phyloP scores from a whole-genome alignment of 2,888 invertebrate genomes.

The Torymus tubicola region DNA sequence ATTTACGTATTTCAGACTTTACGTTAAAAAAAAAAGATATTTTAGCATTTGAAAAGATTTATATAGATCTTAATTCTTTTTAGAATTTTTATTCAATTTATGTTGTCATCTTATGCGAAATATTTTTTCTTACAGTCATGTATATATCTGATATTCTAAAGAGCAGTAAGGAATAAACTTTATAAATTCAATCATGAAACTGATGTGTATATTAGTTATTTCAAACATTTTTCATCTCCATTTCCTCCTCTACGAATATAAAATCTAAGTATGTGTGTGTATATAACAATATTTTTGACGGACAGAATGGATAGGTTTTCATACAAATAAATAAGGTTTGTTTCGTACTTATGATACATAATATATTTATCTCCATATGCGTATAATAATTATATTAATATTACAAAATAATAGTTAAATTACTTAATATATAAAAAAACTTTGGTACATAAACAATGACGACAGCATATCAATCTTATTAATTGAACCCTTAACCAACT shows the following conservation, averaged over 20 bases:
- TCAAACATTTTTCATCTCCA: no score
- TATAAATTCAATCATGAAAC: slow-evolving; percentile 52
- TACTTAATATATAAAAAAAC: slow-evolving; percentile 74
- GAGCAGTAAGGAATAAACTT: slow-evolving; percentile 55
- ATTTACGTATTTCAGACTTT: slow-evolving; percentile 26
- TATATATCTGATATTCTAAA: slow-evolving; percentile 52
- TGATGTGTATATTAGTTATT: no score
- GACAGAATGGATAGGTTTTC: not conserved
- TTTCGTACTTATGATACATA: slow-evolving; percentile 67
- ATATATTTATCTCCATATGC: slow-evolving; percentile 73
- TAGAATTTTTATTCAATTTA: slow-evolving; percentile 49
- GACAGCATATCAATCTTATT: slow-evolving; percentile 66
- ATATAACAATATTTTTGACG: not conserved
- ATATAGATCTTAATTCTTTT: slow-evolving; percentile 38
- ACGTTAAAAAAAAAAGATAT: slow-evolving; percentile 17
- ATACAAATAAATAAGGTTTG: slow-evolving; percentile 28
- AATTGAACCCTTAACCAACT: slow-evolving; percentile 59
- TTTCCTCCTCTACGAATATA: no score
- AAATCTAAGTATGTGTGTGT: not conserved
- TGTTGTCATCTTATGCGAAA: slow-evolving; percentile 35
- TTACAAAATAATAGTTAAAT: slow-evolving; percentile 75
- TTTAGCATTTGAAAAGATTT: slow-evolving; percentile 31
- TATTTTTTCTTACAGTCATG: slow-evolving; percentile 54
- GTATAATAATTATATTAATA: slow-evolving; percentile 73
- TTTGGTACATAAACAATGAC: slow-evolving; percentile 76